Conservation (phyloP, 2,113 vertebrate species). For the Diphyllodes magnificus region DNA sequence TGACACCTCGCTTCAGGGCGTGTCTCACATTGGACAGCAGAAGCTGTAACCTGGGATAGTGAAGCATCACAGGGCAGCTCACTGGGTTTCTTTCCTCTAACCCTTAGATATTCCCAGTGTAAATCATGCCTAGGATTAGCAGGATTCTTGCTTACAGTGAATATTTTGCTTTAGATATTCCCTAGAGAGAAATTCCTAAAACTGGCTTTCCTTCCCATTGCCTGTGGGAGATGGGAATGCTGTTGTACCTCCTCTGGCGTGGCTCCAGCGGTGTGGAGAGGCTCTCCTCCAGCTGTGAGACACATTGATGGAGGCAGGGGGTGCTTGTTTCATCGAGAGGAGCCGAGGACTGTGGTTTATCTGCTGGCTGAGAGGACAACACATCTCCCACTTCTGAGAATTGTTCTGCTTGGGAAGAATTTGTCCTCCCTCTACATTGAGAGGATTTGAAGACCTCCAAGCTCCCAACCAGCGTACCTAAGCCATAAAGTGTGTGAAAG, state of each 20-base stretch:
- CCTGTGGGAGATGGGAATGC: background rate
- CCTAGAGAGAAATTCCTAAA: background rate
- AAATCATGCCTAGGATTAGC: background rate
- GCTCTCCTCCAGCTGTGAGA: background rate
- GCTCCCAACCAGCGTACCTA: background rate
- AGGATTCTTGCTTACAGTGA: background rate
- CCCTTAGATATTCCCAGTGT: background rate
- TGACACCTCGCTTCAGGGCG: accelerated
- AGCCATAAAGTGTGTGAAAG: background rate
- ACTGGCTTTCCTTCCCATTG: background rate
- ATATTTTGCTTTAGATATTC: background rate
- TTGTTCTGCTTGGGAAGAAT: background rate
- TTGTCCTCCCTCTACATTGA: background rate
- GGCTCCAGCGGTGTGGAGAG: accelerated
- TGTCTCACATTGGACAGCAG: background rate
- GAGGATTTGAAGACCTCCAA: background rate
- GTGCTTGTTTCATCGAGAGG: background rate
- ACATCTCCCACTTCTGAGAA: background rate
- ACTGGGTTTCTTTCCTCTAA: background rate
- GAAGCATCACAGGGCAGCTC: background rate
- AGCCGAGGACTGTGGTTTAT: background rate
- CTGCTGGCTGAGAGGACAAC: background rate
- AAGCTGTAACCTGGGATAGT: background rate
- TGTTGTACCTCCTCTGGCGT: background rate
- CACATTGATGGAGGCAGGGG: background rate